These are phyloP conservation scores for Hassar affinis DNA, from an alignment of 2,113 vertebrate genomes.

Conservation along the genomic window DNA sequence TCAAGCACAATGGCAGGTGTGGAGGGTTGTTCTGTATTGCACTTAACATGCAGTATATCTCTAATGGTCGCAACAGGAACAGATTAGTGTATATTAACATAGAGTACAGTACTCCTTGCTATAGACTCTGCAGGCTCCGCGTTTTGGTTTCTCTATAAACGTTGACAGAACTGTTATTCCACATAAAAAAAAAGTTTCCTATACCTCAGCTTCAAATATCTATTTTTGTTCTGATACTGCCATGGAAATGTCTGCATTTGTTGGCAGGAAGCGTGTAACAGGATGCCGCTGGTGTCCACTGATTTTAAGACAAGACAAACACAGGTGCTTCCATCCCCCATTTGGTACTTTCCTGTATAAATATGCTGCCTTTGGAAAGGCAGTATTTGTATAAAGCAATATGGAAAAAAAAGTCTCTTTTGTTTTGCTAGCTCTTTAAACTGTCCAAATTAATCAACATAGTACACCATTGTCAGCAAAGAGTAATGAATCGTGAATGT, in stretches of 20 bases:
- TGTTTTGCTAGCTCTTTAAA: neutral
- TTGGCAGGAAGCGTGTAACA: conserved; percentile 55
- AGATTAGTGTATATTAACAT: neutral
- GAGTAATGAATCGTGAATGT: neutral
- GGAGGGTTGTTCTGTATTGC: conserved; percentile 9
- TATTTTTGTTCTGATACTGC: conserved; percentile 15
- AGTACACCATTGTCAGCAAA: neutral
- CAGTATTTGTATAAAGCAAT: conserved; percentile 11
- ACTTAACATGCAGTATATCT: neutral
- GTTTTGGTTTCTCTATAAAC: neutral
- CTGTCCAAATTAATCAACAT: neutral
- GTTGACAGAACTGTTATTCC: neutral
- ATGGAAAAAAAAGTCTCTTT: neutral
- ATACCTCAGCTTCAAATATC: conserved; percentile 1
- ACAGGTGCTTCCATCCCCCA: conserved; percentile 71
- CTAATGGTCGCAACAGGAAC: conserved; percentile 18
- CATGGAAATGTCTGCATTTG: conserved; percentile 32
- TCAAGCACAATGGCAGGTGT: conserved; percentile 26
- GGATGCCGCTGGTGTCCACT: conserved; percentile 61
- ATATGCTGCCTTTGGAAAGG: conserved; percentile 46
- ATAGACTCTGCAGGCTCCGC: neutral
- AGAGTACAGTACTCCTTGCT: neutral
- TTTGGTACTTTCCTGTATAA: conserved; percentile 61
- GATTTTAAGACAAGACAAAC: conserved; percentile 67
- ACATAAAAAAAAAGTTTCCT: conserved; percentile 6